Percentiles rank a stretch among this genome's conserved stretches.
Conservation (phyloP, 2,797 vertebrate species). For the Gallinago stenura region DNA sequence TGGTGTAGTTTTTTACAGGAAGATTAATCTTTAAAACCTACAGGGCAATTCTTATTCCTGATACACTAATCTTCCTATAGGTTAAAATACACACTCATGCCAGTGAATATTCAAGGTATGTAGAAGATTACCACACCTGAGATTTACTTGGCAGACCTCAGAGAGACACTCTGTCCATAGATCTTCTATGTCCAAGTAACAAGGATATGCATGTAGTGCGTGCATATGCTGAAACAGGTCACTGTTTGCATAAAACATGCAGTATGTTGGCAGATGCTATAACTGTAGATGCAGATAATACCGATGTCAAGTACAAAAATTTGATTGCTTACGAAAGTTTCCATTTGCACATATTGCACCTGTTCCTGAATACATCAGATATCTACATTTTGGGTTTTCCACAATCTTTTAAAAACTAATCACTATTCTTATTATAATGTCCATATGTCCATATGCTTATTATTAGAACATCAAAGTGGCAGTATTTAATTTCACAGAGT, state of each 20-base stretch:
- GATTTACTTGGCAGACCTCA: constrained; percentile 28
- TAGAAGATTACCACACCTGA: constrained; percentile 31
- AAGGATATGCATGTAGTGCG: neutral
- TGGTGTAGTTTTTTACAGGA: neutral
- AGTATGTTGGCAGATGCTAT: neutral
- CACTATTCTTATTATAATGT: neutral
- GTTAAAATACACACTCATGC: neutral
- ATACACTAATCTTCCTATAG: neutral
- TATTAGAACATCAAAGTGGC: constrained; percentile 1
- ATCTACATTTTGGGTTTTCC: fast-evolving
- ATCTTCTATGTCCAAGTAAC: neutral
- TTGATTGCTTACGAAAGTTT: neutral
- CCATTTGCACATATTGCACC: neutral
- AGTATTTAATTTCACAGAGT: constrained; percentile 1
- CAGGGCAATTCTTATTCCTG: neutral
- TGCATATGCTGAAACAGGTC: neutral
- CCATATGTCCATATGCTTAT: neutral
- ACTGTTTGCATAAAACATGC: neutral
- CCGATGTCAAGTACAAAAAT: neutral
- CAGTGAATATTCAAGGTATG: constrained; percentile 7
- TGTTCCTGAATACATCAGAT: neutral
- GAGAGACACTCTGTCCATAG: neutral
- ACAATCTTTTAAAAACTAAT: neutral
- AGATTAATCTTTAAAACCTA: neutral
- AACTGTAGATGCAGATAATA: neutral